A percentile compares a stretch with the other conserved stretches of the same genome.
Conservation (phyloP, 2,888 invertebrate genomes). For the Dermolepida albohirtum region DNA sequence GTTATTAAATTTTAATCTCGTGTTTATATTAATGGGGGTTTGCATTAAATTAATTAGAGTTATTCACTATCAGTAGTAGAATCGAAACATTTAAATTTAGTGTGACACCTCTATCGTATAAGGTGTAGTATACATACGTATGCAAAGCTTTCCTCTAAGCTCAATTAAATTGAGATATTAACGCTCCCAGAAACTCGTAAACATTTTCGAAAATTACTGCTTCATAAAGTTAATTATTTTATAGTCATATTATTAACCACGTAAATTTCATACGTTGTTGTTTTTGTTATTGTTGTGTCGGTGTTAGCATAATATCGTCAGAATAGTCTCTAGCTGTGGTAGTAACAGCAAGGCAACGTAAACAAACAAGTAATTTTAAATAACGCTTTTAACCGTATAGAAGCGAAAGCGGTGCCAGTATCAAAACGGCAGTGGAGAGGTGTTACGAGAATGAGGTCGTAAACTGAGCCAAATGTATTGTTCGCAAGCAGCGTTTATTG, state of each 20-base stretch:
- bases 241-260: constrained; percentile 39
- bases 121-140: constrained; percentile 12
- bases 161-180: constrained; percentile 39
- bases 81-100: not conserved
- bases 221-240: constrained; percentile 39
- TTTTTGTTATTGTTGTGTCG: constrained; percentile 11
- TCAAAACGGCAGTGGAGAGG: constrained; percentile 23
- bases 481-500: constrained; percentile 39
- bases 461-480: constrained; percentile 35
- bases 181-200: constrained; percentile 15
- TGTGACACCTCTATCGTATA: not conserved
- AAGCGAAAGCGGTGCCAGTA: constrained; percentile 20
- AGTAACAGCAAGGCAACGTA: constrained; percentile 15
- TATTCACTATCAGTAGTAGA: not conserved
- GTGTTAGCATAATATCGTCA: constrained; percentile 9
- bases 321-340: constrained; percentile 11
- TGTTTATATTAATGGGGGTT: not conserved
- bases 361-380: constrained; percentile 37
- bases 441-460: constrained; percentile 31
- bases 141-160: constrained; percentile 10
- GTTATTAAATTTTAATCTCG: not conserved
- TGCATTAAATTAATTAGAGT: too few relatives aligned
- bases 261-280: constrained; percentile 36
- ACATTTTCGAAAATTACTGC: constrained; percentile 37
- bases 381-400: constrained; percentile 26